Conservation (phyloP, 2,113 vertebrate genomes). For the Rana temporaria region DNA sequence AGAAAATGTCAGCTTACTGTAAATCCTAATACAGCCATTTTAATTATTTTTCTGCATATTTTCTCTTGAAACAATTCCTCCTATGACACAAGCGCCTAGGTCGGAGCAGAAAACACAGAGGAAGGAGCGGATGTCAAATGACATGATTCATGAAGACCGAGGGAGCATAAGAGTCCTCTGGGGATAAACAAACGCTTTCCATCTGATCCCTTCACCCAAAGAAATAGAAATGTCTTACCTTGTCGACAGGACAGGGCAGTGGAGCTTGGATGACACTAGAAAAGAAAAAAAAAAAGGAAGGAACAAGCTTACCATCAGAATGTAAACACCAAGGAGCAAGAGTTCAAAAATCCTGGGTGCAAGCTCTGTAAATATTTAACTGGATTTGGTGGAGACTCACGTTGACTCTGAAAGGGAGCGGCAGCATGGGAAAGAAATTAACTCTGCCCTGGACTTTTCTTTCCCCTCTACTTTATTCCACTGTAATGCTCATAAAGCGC, state of each 20-base stretch:
- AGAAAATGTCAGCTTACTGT: too few species aligned
- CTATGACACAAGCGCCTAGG: too few species aligned
- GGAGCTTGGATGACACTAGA: slow-evolving; percentile 95
- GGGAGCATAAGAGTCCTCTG: background rate
- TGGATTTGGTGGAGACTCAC: slow-evolving; percentile 43
- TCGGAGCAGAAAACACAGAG: too few species aligned
- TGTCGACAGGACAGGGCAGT: slow-evolving; percentile 95
- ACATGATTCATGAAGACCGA: background rate
- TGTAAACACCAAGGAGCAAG: slow-evolving; percentile 44
- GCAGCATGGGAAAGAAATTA: slow-evolving; percentile 39
- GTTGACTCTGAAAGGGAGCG: slow-evolving; percentile 44
- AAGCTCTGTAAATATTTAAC: slow-evolving; percentile 51
- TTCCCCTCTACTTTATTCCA: background rate
- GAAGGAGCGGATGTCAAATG: too few species aligned
- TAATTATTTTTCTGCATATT: too few species aligned
- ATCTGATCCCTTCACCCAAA: background rate
- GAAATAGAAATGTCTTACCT: slow-evolving; percentile 78
- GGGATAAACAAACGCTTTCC: background rate
- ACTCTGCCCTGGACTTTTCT: slow-evolving; percentile 25
- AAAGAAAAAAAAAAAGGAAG: slow-evolving; percentile 61
- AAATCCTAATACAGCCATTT: background rate
- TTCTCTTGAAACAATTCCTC: too few species aligned
- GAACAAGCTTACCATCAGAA: slow-evolving; percentile 24
- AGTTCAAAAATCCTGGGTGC: slow-evolving; percentile 37
- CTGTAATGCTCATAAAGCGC: background rate